phyloP scores from a whole-genome alignment of 30 jellyfish, hydroid and myxozoan species.

The Pelagia noctiluca region DNA sequence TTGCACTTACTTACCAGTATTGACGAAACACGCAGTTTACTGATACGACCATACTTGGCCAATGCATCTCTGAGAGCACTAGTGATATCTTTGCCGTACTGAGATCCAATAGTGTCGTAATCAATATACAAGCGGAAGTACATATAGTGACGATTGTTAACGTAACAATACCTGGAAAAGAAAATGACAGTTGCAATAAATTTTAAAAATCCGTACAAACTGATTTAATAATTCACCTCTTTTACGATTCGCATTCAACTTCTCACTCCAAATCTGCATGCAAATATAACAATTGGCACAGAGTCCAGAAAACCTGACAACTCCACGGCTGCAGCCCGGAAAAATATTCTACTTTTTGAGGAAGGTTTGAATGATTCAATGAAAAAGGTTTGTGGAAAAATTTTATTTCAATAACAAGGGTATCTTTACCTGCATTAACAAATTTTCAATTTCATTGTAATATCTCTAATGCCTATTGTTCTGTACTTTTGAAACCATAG shows the following conservation, averaged over 20 bases:
- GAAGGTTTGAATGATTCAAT: too few relatives aligned
- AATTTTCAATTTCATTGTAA: too few relatives aligned
- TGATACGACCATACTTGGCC: constrained; percentile 36
- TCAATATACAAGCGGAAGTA: constrained; percentile 60
- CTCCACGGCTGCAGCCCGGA: too few relatives aligned
- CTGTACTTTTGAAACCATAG: too few relatives aligned
- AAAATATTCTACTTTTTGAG: too few relatives aligned
- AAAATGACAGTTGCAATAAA: neutral
- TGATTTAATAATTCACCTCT: neutral
- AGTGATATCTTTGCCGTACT: constrained; percentile 34
- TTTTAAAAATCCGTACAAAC: neutral
- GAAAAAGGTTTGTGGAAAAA: too few relatives aligned
- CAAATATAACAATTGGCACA: neutral
- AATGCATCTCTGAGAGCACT: constrained; percentile 42
- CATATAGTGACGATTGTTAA: constrained; percentile 71
- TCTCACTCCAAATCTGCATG: neutral
- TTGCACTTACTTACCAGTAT: constrained; percentile 67
- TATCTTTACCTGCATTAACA: too few relatives aligned
- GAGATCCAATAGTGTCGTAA: constrained; percentile 34
- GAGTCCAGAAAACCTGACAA: neutral
- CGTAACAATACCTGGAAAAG: constrained; percentile 45
- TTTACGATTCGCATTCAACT: neutral
- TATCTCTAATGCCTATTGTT: too few relatives aligned
- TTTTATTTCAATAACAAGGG: too few relatives aligned
- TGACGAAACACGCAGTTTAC: constrained; percentile 67